Base-by-base conservation (phyloP, 1,140 invertebrate genomes). In the Atta texana region DNA sequence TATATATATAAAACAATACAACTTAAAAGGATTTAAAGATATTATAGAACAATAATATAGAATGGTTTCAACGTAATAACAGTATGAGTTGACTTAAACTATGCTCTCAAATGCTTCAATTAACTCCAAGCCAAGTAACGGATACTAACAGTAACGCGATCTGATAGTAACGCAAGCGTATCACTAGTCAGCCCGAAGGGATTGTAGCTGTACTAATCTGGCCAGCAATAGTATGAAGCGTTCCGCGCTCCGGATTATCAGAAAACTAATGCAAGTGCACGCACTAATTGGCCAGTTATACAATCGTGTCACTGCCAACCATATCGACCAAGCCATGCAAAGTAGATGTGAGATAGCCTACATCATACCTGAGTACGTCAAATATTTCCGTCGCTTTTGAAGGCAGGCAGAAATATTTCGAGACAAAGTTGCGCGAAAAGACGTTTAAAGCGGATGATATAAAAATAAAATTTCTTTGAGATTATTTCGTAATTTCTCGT, bases 61-160 rank as follows among this genome's bases (percentile, higher is more conserved):
- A 53, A 24, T 16, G 6, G 31, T 69, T 78, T 66, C 14, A 44
- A 3, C 44, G 3, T 10, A 44, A n/a, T 55, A 77, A 59, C 14
- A 39, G 24, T 78, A 66, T 21, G 10, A 55, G 31, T 69, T 51
- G 31, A 28, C 21, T 66, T 64, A 63, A 44, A 44, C 55, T 53
- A 14, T n/a, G n/a, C n/a, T 81, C n/a, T 18, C 24, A 21, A 78
- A 80, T n/a, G n/a, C 21, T 53, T 55, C 5, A 2, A 8, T 18
- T n/a, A 71, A 39, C 16, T 81, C 63, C 39, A 81, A 81, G 31
- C n/a, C 24, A 18, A 64, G 44, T 68, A 68, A 80, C 8, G 12
- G 44, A 66, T n/a, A 66, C 21, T 31, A 61, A 66, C 61, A 51
- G 24, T 81, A 81, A 81, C 34, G 18, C 31, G 12, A 81, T 2